phyloP scores from a whole-genome alignment of 2,888 invertebrate genomes.

The Coremacera marginata region DNA sequence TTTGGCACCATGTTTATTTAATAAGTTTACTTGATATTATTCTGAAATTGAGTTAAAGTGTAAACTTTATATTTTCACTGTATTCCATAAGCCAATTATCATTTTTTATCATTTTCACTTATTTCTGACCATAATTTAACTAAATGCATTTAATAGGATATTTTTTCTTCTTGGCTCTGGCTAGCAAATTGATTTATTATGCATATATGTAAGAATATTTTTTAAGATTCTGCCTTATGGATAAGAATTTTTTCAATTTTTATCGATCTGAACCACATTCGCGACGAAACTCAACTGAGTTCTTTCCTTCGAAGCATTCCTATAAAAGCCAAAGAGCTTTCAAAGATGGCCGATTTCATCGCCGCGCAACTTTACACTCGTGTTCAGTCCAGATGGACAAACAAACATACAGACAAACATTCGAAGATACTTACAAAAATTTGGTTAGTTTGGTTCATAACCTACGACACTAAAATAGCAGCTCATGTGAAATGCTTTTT shows the following conservation, averaged over 20 bases:
- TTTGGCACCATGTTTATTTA: background rate
- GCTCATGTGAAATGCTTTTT: background rate
- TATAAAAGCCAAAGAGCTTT: slow-evolving; percentile 25
- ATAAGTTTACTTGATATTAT: too few species aligned
- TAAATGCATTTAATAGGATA: background rate
- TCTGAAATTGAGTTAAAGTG: too few species aligned
- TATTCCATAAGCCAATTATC: background rate
- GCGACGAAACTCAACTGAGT: slow-evolving; percentile 68
- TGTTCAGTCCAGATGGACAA: background rate
- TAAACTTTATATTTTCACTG: background rate
- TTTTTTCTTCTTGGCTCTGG: background rate
- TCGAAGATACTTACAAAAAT: background rate
- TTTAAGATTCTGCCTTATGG: slow-evolving; percentile 12
- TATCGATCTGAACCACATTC: slow-evolving; percentile 68
- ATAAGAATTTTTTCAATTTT: slow-evolving; percentile 46
- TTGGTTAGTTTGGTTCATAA: slow-evolving; percentile 15
- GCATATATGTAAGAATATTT: slow-evolving; percentile 10
- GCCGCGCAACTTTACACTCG: slow-evolving; percentile 24
- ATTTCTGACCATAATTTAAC: background rate
- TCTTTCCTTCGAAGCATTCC: slow-evolving; percentile 28
- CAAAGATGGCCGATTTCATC: slow-evolving; percentile 25
- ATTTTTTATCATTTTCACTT: background rate
- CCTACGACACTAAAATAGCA: slow-evolving; percentile 26
- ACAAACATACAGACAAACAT: background rate
- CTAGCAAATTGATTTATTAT: background rate